These are phyloP conservation scores for Tachina lurida DNA, from an alignment of 2,888 invertebrate species.

Conservation along the genomic window DNA sequence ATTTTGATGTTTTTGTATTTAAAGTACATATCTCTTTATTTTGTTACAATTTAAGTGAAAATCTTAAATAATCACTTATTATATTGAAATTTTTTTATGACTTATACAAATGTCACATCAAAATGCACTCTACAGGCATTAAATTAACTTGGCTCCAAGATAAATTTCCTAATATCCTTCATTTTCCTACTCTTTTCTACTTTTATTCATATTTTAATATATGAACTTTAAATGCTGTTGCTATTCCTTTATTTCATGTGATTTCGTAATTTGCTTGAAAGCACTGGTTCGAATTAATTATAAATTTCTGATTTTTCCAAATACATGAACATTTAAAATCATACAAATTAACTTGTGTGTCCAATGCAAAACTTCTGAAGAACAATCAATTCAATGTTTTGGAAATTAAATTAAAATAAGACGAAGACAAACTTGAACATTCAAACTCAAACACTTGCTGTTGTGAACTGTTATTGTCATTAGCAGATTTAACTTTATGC, in stretches of 20 bases:
- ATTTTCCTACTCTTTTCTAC: not conserved
- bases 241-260: not conserved
- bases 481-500: conserved; percentile 58
- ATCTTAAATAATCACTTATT: no score
- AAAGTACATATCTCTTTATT: no score
- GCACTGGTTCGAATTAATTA: conserved; percentile 8
- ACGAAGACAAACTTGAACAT: conserved; percentile 34
- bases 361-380: conserved; percentile 46
- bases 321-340: conserved; percentile 38
- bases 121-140: no score
- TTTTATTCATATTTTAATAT: not conserved
- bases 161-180: no score
- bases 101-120: no score
- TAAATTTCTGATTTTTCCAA: conserved; percentile 40
- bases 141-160: no score
- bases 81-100: no score
- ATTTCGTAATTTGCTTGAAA: not conserved
- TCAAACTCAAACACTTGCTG: conserved; percentile 17
- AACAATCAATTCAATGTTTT: conserved; percentile 41
- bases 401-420: conserved; percentile 65
- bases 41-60: no score
- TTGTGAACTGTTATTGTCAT: conserved; percentile 59
- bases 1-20: no score
- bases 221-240: not conserved
- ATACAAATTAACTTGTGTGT: conserved; percentile 58